phyloP scores from a whole-genome alignment of 2,888 invertebrate genomes.

The Torymus auratus region DNA sequence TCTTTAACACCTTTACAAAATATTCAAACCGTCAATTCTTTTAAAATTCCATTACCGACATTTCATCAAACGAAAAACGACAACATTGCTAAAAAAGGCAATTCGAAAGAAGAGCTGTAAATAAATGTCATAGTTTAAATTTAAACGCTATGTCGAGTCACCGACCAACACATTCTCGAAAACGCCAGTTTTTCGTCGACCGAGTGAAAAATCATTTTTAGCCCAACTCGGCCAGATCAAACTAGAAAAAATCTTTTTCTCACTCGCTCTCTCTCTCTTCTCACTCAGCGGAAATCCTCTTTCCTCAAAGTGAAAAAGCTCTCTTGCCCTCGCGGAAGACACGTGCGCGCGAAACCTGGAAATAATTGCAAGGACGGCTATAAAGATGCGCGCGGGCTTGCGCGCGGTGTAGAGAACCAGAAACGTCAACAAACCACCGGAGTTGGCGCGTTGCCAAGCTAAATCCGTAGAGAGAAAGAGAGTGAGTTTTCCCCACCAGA shows the following conservation, averaged over 20 bases:
- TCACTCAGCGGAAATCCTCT: too few relatives aligned
- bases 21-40: too few relatives aligned
- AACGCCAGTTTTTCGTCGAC: slow-evolving; percentile 13
- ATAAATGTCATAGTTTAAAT: slow-evolving; percentile 3
- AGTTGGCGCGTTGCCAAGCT: slow-evolving; percentile 69
- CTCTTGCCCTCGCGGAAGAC: background rate
- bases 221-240: background rate
- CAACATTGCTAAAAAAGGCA: background rate
- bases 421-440: slow-evolving; percentile 68
- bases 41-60: too few relatives aligned
- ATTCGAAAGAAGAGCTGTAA: background rate
- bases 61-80: background rate
- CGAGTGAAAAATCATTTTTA: slow-evolving; percentile 28
- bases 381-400: slow-evolving; percentile 59
- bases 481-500: too few relatives aligned
- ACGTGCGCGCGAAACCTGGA: slow-evolving; percentile 62
- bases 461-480: slow-evolving; percentile 60
- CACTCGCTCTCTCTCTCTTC: too few relatives aligned
- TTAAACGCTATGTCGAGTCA: background rate
- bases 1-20: too few relatives aligned
- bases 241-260: too few relatives aligned
- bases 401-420: slow-evolving; percentile 47
- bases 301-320: background rate
- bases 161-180: slow-evolving; percentile 26
- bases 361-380: slow-evolving; percentile 70